These are phyloP conservation scores for Zalophus californianus DNA, from an alignment of 2,797 vertebrate genomes.

Conservation along the genomic window DNA sequence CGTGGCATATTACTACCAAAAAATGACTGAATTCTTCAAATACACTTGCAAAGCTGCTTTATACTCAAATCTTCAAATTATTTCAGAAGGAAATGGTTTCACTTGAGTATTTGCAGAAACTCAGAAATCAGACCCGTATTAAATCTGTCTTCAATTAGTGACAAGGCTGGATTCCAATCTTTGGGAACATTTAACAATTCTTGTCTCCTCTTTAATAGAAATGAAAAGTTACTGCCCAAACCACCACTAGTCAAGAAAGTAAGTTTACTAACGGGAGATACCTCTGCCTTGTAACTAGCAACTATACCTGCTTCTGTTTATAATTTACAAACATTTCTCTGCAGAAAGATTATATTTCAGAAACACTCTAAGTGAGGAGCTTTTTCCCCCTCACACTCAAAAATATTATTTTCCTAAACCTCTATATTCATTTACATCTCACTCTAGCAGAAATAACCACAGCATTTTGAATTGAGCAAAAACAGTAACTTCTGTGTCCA, in stretches of 20 bases:
- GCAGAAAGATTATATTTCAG: conserved; percentile 25
- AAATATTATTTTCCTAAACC: background rate
- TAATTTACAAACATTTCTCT: conserved; percentile 30
- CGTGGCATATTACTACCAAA: background rate
- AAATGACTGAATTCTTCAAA: background rate
- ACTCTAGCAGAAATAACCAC: conserved; percentile 39
- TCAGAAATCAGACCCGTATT: conserved; percentile 36
- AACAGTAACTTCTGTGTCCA: conserved; percentile 25
- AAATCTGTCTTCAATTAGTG: conserved; percentile 59
- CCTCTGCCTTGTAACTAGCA: background rate
- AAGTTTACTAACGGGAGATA: background rate
- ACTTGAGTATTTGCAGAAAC: conserved; percentile 51
- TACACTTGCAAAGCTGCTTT: conserved; percentile 38
- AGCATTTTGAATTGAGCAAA: background rate
- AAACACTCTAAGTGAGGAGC: background rate
- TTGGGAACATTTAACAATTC: conserved; percentile 55
- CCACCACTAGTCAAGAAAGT: conserved; percentile 35
- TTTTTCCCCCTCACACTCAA: background rate
- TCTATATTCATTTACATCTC: background rate
- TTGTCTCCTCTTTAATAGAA: conserved; percentile 50
- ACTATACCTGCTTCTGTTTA: background rate
- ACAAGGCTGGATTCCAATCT: conserved; percentile 31
- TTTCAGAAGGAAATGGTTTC: conserved; percentile 58
- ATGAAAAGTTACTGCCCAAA: conserved; percentile 58
- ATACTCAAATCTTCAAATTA: conserved; percentile 37